Conservation (phyloP, 2,113 vertebrate species). For the Archilochus colubris region DNA sequence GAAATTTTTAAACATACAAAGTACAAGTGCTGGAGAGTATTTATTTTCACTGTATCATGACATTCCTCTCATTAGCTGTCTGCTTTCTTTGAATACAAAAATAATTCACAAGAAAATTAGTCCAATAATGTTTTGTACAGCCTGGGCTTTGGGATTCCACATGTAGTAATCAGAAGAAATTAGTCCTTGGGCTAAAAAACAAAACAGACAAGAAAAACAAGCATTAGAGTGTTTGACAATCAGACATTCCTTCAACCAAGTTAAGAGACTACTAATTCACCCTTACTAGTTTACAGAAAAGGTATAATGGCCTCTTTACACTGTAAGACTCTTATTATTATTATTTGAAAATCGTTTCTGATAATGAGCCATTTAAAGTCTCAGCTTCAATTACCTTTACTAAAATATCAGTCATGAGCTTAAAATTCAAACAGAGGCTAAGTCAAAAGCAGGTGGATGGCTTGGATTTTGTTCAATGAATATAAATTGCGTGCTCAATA, state of each 20-base stretch:
- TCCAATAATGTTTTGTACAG: conserved; percentile 74
- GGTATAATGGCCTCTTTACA: conserved; percentile 52
- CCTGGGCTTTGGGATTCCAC: conserved; percentile 92
- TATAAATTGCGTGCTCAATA: conserved; percentile 2
- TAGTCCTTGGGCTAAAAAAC: conserved; percentile 84
- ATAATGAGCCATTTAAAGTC: conserved; percentile 60
- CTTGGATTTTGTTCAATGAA: conserved; percentile 47
- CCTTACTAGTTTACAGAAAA: conserved; percentile 54
- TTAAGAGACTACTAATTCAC: conserved; percentile 47
- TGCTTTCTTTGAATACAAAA: conserved; percentile 28
- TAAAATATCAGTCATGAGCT: conserved; percentile 58
- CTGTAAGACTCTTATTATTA: conserved; percentile 46
- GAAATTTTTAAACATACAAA: neutral
- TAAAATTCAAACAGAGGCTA: conserved; percentile 61
- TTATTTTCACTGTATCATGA: conserved; percentile 18
- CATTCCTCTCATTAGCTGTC: neutral
- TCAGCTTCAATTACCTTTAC: conserved; percentile 58
- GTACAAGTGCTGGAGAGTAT: conserved; percentile 33
- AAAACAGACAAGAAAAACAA: conserved; percentile 19
- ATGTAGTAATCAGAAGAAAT: conserved; percentile 91
- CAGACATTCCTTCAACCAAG: conserved; percentile 26
- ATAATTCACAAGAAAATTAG: neutral
- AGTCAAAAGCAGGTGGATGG: conserved; percentile 56
- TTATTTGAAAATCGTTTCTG: conserved; percentile 57
- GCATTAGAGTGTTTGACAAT: conserved; percentile 9